Evolutionary conservation across 2,797 vertebrate species (phyloP), one percentile per base, ranked within the genome.

Genomic region (Hydrolagus colliei): DNA sequence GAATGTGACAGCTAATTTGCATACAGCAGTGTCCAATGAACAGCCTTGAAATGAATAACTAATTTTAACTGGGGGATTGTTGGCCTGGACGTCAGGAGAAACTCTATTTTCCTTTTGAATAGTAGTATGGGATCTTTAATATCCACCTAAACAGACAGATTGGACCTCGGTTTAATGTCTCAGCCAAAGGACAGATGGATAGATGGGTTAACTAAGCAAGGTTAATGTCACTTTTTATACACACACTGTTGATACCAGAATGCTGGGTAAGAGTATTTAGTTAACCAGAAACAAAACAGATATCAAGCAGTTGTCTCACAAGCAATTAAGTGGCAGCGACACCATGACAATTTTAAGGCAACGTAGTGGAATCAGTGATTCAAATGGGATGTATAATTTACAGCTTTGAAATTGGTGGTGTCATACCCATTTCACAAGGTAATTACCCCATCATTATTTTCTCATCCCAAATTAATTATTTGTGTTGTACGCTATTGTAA

Each of bases 401-500:
- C 79, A 71, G 65, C 79, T 84, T 84, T 67, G 71, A 84, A 84
- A 84, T 84, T 84, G 79, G 65, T 71, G 41, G 79, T 84, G 79
- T 84, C 65, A 84, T 84, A 84, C 65, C 65, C 79, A 84, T 71
- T 68, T 84, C 79, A 84, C 65, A 84, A 84, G 79, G 79, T 84
- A 84, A 84, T 84, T 84, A 52, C 79, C 65, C 79, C 79, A 52
- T 84, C 65, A 84, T 84, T 84, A 84, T 84, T 84, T 71, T 84
- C 65, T n/a, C 79, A 84, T 84, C 79, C 79, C n/a, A 84, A 82
- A 84, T 84, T 84, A 84, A 84, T 84, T 84, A 84, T 84, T 84
- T 84, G 79, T 84, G 79, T 71, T 32, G 79, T 41, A 84, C 41
- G 79, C 65, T 84, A 80, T 80, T 67, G 32, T 80, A 80, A 13